These are phyloP conservation scores for Enteromius treurensis DNA, from an alignment of 2,797 vertebrate genomes.

Conservation along the genomic window DNA sequence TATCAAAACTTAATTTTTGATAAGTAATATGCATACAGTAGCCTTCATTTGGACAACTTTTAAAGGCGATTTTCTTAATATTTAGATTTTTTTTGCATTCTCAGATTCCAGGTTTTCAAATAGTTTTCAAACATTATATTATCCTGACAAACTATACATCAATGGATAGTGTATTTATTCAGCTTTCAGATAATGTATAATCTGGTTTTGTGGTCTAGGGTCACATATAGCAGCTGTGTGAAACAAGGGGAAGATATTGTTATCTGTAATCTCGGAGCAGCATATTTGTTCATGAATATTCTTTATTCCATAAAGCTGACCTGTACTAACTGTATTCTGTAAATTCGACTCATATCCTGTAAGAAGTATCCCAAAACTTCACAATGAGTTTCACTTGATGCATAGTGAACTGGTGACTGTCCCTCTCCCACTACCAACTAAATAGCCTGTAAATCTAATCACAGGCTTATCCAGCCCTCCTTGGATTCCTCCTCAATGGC, in stretches of 20 bases:
- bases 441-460: conserved; percentile 49
- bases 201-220: neutral
- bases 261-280: conserved; percentile 53
- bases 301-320: conserved; percentile 30
- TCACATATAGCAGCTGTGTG: conserved; percentile 48
- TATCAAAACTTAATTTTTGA: neutral
- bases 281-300: conserved; percentile 44
- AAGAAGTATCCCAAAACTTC: neutral
- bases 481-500: conserved; percentile 31
- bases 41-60: neutral
- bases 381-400: conserved; percentile 3
- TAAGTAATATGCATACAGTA: neutral
- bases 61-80: no score
- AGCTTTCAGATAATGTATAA: neutral
- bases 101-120: neutral
- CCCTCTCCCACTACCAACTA: conserved; percentile 19
- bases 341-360: neutral
- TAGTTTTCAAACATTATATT: neutral
- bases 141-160: neutral
- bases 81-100: neutral
- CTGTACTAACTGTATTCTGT: neutral
- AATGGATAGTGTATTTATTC: neutral
- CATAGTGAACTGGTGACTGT: conserved; percentile 22
- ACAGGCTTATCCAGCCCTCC: conserved; percentile 39
- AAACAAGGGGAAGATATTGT: conserved; percentile 52